Evolutionary conservation across 2,113 vertebrate genomes (phyloP).

Genomic region (Dryoscopus gambensis): DNA sequence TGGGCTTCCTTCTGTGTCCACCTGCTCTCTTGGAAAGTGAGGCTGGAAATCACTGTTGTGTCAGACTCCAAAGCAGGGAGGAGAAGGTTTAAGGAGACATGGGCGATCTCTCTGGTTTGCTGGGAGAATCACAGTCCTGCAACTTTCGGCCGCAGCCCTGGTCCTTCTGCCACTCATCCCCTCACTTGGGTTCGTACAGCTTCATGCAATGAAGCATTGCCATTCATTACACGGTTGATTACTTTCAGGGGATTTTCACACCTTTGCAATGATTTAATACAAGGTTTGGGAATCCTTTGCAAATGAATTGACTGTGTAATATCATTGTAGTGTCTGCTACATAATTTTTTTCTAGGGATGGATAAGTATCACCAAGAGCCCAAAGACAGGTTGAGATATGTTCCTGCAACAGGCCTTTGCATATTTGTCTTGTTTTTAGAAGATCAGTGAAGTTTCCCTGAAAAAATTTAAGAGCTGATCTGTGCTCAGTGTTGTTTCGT

Average conservation of each 20-base stretch:
- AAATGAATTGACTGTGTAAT: neutral
- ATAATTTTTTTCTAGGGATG: neutral
- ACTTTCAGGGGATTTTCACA: neutral
- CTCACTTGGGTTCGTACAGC: rapidly evolving
- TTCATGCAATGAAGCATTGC: neutral
- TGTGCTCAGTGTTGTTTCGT: neutral
- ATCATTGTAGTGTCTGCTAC: neutral
- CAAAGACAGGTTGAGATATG: neutral
- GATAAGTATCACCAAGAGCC: neutral
- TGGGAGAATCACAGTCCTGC: neutral
- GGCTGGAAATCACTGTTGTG: neutral
- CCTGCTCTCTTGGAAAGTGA: neutral
- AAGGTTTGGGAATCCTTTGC: neutral
- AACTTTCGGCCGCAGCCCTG: neutral
- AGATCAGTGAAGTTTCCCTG: neutral
- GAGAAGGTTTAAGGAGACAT: neutral
- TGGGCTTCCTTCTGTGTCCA: rapidly evolving
- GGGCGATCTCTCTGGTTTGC: neutral
- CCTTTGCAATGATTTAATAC: neutral
- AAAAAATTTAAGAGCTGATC: neutral
- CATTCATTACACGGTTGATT: rapidly evolving
- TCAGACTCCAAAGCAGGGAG: neutral
- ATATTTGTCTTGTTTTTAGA: neutral
- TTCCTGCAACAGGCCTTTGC: neutral
- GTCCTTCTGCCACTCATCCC: rapidly evolving